Conservation (phyloP, 1,140 invertebrate species). For the Amyelois transitella region DNA sequence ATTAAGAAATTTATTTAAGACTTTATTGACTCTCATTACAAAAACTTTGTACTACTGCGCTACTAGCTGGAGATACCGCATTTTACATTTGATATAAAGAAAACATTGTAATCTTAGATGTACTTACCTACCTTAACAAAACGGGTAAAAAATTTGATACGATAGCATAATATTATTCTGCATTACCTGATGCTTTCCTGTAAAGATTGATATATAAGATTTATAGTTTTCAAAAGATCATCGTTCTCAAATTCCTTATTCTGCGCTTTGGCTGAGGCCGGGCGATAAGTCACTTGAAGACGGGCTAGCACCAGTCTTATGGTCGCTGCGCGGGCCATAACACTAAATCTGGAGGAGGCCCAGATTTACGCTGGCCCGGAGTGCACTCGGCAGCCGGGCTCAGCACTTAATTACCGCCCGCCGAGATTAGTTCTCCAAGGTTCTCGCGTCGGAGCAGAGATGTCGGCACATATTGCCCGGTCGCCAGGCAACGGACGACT, state of each 20-base stretch:
- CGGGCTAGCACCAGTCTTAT: conserved; percentile 21
- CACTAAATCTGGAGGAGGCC: conserved; percentile 52
- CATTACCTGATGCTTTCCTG: no score
- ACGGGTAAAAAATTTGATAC: no score
- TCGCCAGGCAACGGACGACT: neutral
- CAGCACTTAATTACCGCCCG: conserved; percentile 47
- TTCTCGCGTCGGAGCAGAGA: no score
- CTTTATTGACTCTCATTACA: no score
- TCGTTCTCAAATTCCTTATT: neutral
- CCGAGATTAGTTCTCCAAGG: conserved; percentile 36
- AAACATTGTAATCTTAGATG: no score
- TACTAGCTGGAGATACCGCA: no score
- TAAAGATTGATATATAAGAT: no score
- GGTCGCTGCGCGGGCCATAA: conserved; percentile 39
- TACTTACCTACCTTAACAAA: no score
- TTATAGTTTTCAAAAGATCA: neutral
- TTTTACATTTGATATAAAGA: no score
- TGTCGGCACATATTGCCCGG: conserved; percentile 19
- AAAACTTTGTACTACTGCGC: no score
- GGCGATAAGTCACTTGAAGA: conserved; percentile 28
- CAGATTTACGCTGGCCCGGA: conserved; percentile 41
- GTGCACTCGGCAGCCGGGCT: conserved; percentile 25
- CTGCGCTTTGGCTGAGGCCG: neutral
- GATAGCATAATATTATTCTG: no score
- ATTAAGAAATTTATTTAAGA: no score